A percentile compares a stretch with the other conserved stretches of the same genome.
Conservation (phyloP, 2,113 vertebrate genomes). For the Nycticryphes semicollaris region DNA sequence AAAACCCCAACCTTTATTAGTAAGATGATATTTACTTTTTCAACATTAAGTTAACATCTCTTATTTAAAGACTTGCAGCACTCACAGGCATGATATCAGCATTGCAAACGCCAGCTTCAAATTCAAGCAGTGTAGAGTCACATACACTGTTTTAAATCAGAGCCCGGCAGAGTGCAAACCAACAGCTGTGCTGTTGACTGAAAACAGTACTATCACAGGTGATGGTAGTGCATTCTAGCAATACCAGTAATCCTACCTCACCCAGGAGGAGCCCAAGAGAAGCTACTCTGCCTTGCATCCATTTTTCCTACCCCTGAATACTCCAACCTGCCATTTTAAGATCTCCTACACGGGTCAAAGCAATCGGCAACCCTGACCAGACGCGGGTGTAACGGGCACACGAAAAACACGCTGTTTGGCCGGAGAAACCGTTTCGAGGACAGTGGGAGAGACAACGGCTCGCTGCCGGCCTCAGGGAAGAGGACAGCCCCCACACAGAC, state of each 20-base stretch:
- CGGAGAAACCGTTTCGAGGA: too few species aligned
- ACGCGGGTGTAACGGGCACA: fast-evolving
- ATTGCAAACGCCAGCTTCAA: fast-evolving
- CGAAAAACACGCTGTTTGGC: fast-evolving
- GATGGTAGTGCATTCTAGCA: fast-evolving
- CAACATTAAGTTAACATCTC: too few species aligned
- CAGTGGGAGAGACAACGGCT: too few species aligned
- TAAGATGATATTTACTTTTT: not conserved
- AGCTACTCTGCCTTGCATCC: fast-evolving
- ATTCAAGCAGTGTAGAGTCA: not conserved
- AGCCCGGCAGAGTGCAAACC: not conserved
- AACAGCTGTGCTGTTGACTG: fast-evolving
- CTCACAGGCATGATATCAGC: fast-evolving
- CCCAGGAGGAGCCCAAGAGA: too few species aligned
- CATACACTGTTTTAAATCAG: not conserved
- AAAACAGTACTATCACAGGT: fast-evolving
- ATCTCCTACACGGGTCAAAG: too few species aligned
- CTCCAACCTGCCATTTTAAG: too few species aligned
- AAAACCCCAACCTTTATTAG: not conserved
- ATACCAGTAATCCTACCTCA: not conserved
- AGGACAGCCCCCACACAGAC: not conserved
- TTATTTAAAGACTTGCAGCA: not conserved
- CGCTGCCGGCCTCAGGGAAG: too few species aligned
- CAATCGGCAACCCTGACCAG: not conserved
- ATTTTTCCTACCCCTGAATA: too few species aligned